Evolutionary conservation across 2,888 invertebrate genomes (phyloP).

Genomic region (Chydorus sphaericus): DNA sequence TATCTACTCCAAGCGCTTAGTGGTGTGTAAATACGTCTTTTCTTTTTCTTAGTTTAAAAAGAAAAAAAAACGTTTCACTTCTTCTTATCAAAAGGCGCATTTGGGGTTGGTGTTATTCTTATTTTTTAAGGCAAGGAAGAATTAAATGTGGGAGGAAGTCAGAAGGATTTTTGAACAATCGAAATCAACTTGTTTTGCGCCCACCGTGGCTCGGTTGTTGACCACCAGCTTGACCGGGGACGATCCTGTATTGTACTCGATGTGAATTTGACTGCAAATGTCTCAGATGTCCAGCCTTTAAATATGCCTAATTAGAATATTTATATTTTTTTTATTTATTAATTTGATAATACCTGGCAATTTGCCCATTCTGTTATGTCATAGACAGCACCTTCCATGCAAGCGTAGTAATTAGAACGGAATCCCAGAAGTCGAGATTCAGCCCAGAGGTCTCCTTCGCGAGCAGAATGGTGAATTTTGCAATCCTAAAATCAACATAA

Average conservation of each 20-base stretch:
- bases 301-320: neutral
- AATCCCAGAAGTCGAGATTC: conserved; percentile 70
- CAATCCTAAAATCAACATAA: conserved; percentile 3
- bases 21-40: too few relatives aligned
- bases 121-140: neutral
- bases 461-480: conserved; percentile 12
- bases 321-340: too few relatives aligned
- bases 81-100: too few relatives aligned
- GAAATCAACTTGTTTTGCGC: conserved; percentile 2
- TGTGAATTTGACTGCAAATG: conserved; percentile 53
- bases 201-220: neutral
- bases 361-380: conserved; percentile 96
- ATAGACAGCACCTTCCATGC: conserved; percentile 90
- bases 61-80: too few relatives aligned
- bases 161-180: too few relatives aligned
- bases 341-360: conserved; percentile 48
- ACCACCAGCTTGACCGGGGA: conserved; percentile 47
- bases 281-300: conserved; percentile 29
- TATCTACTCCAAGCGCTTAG: too few relatives aligned
- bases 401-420: conserved; percentile 86
- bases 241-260: conserved; percentile 75
- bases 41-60: too few relatives aligned
- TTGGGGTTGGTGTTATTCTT: too few relatives aligned
- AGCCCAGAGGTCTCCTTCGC: conserved; percentile 74
- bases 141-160: too few relatives aligned